Percentiles rank a stretch among this genome's conserved stretches.
Conservation (phyloP, 2,888 invertebrate genomes). For the Zelleria hepariella region DNA sequence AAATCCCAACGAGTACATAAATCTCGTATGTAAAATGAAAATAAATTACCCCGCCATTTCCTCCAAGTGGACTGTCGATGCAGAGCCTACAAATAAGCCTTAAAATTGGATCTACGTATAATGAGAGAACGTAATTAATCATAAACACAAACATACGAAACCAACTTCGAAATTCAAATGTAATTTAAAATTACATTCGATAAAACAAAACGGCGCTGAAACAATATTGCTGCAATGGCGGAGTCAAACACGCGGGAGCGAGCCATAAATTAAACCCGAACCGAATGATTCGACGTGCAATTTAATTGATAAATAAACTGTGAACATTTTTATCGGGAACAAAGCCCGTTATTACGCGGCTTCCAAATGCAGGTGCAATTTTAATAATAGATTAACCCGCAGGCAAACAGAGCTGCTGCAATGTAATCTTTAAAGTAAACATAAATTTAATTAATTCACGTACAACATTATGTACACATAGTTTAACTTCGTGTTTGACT, state of each 20-base stretch:
- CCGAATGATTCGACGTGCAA: neutral
- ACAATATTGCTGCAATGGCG: neutral
- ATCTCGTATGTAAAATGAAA: neutral
- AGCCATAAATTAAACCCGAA: neutral
- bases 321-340: neutral
- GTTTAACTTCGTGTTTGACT: conserved; percentile 2
- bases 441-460: conserved; percentile 52
- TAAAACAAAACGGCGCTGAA: neutral
- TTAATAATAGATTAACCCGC: conserved; percentile 54
- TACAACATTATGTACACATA: neutral
- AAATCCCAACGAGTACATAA: neutral
- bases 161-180: neutral
- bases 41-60: neutral
- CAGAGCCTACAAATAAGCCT: neutral
- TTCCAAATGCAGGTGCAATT: conserved; percentile 39
- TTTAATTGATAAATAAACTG: neutral
- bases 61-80: neutral
- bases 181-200: neutral
- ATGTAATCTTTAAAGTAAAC: conserved; percentile 54
- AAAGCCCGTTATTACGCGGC: neutral
- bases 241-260: neutral
- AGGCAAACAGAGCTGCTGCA: conserved; percentile 32
- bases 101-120: neutral
- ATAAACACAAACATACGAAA: neutral
- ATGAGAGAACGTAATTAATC: neutral